Conservation (phyloP, 2,797 vertebrate species). For the Onychomys arenicola region DNA sequence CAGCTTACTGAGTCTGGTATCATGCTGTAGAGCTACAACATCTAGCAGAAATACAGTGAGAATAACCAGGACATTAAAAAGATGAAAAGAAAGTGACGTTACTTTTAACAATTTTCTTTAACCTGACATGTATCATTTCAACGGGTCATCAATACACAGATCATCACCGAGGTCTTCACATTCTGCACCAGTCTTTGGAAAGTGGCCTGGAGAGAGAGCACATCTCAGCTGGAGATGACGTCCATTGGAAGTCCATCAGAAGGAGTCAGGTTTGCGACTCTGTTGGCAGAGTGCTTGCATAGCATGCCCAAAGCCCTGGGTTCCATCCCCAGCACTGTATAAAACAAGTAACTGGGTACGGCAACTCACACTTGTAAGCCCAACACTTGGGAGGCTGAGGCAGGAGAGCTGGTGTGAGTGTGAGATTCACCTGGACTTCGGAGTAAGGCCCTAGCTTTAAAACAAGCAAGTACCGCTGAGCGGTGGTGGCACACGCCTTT, state of each 20-base stretch:
- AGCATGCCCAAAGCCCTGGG: neutral
- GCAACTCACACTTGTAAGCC: neutral
- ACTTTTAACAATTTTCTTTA: constrained; percentile 58
- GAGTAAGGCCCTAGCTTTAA: neutral
- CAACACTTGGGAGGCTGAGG: neutral
- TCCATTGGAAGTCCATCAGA: neutral
- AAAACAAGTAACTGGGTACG: neutral
- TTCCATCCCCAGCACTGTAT: neutral
- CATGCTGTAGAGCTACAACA: neutral
- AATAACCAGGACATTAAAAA: constrained; percentile 9
- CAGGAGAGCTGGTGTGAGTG: neutral
- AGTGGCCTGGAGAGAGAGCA: neutral
- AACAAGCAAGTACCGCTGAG: no score
- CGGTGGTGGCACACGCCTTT: no score
- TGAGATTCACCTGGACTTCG: neutral
- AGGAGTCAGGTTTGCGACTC: no score
- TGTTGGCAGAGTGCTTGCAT: neutral
- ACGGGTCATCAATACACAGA: neutral
- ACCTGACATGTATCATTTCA: neutral
- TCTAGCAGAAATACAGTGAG: neutral
- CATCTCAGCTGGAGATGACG: neutral
- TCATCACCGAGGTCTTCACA: neutral
- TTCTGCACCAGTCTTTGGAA: constrained; percentile 5
- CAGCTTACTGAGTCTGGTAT: constrained; percentile 16
- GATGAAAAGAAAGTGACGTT: neutral